Percentiles rank a stretch among this genome's conserved stretches.
These are phyloP conservation scores for Chaetoderma sp. DNA, from an alignment of 2,888 invertebrate species.

Conservation along the genomic window DNA sequence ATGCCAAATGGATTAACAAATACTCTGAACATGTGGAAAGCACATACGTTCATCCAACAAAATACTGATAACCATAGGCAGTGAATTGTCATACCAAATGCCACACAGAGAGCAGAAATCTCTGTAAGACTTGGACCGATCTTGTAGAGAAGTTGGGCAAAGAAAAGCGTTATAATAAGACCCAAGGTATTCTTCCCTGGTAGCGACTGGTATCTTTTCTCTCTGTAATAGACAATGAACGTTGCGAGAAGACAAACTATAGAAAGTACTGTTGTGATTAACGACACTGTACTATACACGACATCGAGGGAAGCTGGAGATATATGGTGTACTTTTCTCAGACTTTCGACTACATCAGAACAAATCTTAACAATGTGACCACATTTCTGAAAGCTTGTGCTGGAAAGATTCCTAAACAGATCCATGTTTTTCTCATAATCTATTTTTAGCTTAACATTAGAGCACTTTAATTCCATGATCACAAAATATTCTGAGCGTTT, in stretches of 20 bases:
- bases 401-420: no score
- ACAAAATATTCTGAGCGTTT: no score
- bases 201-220: background rate
- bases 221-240: background rate
- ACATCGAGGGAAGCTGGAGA: no score
- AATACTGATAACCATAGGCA: background rate
- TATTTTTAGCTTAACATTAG: no score
- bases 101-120: background rate
- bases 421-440: no score
- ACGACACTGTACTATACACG: no score
- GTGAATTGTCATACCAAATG: background rate
- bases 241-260: background rate
- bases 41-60: conserved; percentile 1
- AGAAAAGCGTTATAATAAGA: background rate
- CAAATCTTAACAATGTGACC: no score
- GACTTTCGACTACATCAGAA: no score
- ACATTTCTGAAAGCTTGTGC: no score
- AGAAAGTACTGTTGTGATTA: background rate
- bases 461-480: no score
- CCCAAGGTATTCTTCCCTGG: background rate
- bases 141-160: background rate
- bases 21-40: background rate
- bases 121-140: background rate
- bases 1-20: background rate
- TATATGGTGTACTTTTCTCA: no score